Conservation (phyloP, 64 coral and sea anemone species). For the Montipora cactus region DNA sequence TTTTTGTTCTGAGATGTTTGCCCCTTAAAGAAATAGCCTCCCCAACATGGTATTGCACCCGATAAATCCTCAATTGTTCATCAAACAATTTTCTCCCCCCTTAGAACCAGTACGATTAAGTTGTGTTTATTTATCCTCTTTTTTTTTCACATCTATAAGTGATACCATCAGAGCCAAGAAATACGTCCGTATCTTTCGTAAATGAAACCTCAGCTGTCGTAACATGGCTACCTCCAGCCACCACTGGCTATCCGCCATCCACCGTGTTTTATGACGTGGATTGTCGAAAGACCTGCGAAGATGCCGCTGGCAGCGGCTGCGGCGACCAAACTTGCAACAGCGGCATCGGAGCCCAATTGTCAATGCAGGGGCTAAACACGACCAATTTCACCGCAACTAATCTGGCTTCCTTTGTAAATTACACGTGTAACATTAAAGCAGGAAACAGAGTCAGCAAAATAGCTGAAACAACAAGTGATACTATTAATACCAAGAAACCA, state of each 20-base stretch:
- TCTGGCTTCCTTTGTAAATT: background rate
- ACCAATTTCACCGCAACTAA: background rate
- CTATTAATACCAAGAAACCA: background rate
- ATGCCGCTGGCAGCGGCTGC: background rate
- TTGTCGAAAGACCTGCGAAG: background rate
- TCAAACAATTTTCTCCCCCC: too few species aligned
- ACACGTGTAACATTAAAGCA: background rate
- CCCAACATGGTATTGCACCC: too few species aligned
- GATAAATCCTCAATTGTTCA: too few species aligned
- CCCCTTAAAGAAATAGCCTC: too few species aligned
- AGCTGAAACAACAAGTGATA: background rate
- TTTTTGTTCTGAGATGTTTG: too few species aligned
- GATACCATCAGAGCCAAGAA: background rate
- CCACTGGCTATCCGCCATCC: background rate
- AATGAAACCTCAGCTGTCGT: background rate
- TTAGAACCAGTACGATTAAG: too few species aligned
- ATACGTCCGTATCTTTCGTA: background rate
- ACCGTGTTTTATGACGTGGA: background rate
- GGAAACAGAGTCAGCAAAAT: slow-evolving; percentile 9
- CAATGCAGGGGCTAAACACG: background rate
- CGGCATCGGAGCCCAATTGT: background rate
- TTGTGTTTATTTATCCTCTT: too few species aligned
- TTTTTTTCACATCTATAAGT: background rate
- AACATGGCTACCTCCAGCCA: background rate
- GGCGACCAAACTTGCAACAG: background rate